These are phyloP conservation scores for Tupaia tana DNA, from an alignment of 2,113 vertebrate genomes.

Conservation along the genomic window DNA sequence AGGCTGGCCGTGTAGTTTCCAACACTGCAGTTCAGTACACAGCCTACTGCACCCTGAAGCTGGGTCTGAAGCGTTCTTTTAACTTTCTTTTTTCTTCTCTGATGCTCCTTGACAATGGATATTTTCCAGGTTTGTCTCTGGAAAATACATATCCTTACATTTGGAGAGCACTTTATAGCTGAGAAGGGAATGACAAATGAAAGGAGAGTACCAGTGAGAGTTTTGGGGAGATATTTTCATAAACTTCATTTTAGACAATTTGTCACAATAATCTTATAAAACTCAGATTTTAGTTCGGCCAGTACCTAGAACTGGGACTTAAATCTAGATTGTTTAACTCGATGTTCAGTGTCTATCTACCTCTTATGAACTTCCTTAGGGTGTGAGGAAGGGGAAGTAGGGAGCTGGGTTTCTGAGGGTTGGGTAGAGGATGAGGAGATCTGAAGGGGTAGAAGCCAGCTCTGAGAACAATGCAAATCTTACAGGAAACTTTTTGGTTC, in stretches of 20 bases:
- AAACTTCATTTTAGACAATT: background rate
- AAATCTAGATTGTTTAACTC: background rate
- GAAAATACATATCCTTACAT: background rate
- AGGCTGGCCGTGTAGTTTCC: too few species aligned
- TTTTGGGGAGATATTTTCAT: background rate
- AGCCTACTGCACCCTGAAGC: background rate
- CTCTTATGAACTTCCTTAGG: background rate
- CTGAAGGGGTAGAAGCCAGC: background rate
- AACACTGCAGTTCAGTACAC: too few species aligned
- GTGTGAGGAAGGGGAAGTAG: background rate
- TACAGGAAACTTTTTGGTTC: slow-evolving; percentile 25
- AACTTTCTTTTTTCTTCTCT: background rate
- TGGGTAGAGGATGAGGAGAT: background rate
- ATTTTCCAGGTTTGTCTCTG: background rate
- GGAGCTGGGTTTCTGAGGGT: background rate
- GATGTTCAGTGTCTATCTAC: too few species aligned
- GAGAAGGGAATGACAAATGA: background rate
- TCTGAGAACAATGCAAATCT: background rate
- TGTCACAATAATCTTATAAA: background rate
- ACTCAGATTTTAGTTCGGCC: background rate
- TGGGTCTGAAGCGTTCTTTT: background rate
- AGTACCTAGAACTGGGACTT: background rate
- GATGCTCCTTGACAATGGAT: background rate
- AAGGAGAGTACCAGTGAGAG: too few species aligned
- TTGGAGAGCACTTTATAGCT: background rate